These are phyloP conservation scores for Eptatretus burgeri DNA, from an alignment of 2,113 vertebrate species.

Conservation along the genomic window DNA sequence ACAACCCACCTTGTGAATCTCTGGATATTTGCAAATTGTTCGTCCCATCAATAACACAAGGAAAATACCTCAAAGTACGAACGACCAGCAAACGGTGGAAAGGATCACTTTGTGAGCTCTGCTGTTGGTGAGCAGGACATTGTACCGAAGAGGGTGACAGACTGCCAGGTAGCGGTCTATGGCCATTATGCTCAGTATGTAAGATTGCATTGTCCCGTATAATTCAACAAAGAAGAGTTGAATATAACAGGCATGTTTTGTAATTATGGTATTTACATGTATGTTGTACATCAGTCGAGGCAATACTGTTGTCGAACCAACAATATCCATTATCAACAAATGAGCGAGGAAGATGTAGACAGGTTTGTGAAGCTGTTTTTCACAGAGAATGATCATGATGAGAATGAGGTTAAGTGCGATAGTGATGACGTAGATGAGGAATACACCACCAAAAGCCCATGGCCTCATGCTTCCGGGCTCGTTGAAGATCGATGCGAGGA, in stretches of 20 bases:
- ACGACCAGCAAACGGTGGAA: not conserved
- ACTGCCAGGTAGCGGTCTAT: constrained; percentile 4
- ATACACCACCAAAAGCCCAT: not conserved
- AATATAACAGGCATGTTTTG: not conserved
- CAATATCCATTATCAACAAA: not conserved
- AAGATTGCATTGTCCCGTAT: not conserved
- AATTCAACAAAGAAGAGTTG: not conserved
- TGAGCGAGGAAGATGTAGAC: not conserved
- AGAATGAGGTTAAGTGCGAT: not conserved
- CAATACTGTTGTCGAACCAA: not conserved
- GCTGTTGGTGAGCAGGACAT: constrained; percentile 2
- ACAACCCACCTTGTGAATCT: not conserved
- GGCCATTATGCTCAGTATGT: not conserved
- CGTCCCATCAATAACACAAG: not conserved
- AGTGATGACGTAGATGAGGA: not conserved
- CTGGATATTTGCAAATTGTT: not conserved
- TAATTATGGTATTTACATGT: not conserved
- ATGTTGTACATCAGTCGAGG: not conserved
- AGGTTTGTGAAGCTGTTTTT: not conserved
- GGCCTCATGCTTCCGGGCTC: not conserved
- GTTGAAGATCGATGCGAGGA: too few species aligned
- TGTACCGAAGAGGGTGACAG: not conserved
- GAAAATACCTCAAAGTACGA: not conserved
- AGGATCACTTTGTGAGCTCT: not conserved
- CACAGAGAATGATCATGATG: not conserved